Base-by-base conservation (phyloP, 2,797 vertebrate genomes). In the Rhyacichthys aspro region DNA sequence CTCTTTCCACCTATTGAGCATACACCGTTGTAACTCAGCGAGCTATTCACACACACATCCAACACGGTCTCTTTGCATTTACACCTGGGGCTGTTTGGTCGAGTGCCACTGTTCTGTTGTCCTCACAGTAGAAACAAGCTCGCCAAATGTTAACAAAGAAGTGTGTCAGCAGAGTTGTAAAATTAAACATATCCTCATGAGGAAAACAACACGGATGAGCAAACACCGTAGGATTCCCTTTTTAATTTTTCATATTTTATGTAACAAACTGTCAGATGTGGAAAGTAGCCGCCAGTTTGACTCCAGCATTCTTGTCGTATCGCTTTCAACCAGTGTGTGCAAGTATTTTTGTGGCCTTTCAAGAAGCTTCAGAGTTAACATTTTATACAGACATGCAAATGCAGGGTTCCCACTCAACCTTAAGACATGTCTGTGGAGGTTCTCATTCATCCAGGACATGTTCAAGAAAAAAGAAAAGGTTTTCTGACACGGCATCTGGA, bases 1-100 rank as follows among this genome's bases (percentile, higher is more conserved):
- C 52, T 81, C 33, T 23, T 54, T 54, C 61, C 59, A 72, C 42
- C 16, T 50, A 28, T 8, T 44, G 55, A 63, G 48, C 17, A 43
- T 8, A 17, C n/a, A n/a, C 43, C 49, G 18, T 11, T 18, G 33
- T 56, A 8, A 49, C 11, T 62, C 18, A 5, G 2, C 10, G 14
- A 11, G 14, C 8, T 18, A 16, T 12, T 32, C 45, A 48, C 43
- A 14, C 33, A n/a, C 17, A 53, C n/a, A 28, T 58, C 19, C 32
- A 12, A 3, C 43, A 10, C 11, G 23, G 19, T 34, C 38, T 23
- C 15, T 23, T 43, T 60, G n/a, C 9, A 8, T 15, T 32, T 3
- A 19, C 11, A 49, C 19, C 3, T 14, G 15, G 33, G 33, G 34
- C 44, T 28, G 18, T 57, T 44, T 57, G 37, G 11, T 42, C 9